These are phyloP conservation scores for Gopherus evgoodei DNA, from an alignment of 2,113 vertebrate genomes.

Conservation along the genomic window DNA sequence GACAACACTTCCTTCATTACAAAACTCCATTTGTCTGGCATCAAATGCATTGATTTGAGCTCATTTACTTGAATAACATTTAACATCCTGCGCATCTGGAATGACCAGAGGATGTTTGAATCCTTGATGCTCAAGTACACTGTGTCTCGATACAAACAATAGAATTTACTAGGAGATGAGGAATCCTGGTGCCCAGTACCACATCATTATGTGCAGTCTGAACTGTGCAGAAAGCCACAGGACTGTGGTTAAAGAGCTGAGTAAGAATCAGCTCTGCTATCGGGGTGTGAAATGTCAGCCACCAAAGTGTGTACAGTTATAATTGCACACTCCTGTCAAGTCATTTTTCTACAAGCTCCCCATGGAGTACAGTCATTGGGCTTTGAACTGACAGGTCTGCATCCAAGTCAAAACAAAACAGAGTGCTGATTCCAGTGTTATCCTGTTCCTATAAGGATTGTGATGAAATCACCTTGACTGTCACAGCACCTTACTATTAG, in stretches of 20 bases:
- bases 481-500: neutral
- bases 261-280: neutral
- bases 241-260: neutral
- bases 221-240: neutral
- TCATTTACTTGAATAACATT: neutral
- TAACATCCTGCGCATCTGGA: neutral
- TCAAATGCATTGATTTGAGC: neutral
- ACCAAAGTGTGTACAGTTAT: slow-evolving; percentile 1
- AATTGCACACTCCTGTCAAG: slow-evolving; percentile 35
- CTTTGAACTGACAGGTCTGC: neutral
- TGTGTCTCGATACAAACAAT: neutral
- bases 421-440: neutral
- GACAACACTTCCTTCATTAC: neutral
- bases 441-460: neutral
- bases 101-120: neutral
- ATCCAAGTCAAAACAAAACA: slow-evolving; percentile 16
- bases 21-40: neutral
- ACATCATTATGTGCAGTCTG: neutral
- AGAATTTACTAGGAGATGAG: neutral
- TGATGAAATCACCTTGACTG: neutral
- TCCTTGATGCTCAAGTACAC: neutral
- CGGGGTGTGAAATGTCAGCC: neutral
- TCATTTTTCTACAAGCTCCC: neutral
- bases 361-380: neutral
- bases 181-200: neutral